Evolutionary conservation across 1,140 invertebrate genomes (phyloP).

Genomic region (Heliconius eleuchia): DNA sequence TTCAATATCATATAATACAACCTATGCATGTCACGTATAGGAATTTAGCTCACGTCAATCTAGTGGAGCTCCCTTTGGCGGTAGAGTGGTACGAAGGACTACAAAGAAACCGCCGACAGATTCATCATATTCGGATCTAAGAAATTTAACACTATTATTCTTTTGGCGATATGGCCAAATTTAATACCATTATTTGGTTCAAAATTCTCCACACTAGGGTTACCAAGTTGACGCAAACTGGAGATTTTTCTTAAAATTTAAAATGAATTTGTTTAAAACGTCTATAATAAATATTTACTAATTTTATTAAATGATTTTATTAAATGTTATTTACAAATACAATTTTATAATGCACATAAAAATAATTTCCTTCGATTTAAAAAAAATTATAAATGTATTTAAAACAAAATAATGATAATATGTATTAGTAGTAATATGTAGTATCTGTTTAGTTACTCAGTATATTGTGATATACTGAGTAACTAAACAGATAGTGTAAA

Average conservation of each 20-base stretch:
- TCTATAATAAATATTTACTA: too few species aligned
- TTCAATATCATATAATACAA: neutral
- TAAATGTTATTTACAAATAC: too few species aligned
- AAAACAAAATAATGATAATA: too few species aligned
- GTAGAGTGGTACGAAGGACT: conserved; percentile 2
- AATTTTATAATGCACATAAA: too few species aligned
- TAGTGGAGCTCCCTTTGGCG: conserved; percentile 35
- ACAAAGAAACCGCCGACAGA: conserved; percentile 67
- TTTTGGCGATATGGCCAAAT: conserved; percentile 61
- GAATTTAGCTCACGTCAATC: conserved; percentile 28
- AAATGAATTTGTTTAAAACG: neutral
- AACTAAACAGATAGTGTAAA: too few species aligned
- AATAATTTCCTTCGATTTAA: too few species aligned
- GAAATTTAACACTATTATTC: conserved; percentile 79
- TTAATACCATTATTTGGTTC: conserved; percentile 70
- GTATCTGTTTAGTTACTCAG: too few species aligned
- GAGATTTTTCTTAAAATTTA: too few species aligned
- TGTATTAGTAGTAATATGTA: too few species aligned
- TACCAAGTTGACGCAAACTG: conserved; percentile 14
- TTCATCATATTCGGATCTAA: conserved; percentile 71
- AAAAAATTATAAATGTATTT: too few species aligned
- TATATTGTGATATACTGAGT: neutral
- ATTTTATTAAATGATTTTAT: too few species aligned
- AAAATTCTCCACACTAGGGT: conserved; percentile 51
- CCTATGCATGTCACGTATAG: conserved; percentile 29